These are phyloP conservation scores for Dolomedes plantarius DNA, from an alignment of 2,888 invertebrate genomes.

Conservation along the genomic window DNA sequence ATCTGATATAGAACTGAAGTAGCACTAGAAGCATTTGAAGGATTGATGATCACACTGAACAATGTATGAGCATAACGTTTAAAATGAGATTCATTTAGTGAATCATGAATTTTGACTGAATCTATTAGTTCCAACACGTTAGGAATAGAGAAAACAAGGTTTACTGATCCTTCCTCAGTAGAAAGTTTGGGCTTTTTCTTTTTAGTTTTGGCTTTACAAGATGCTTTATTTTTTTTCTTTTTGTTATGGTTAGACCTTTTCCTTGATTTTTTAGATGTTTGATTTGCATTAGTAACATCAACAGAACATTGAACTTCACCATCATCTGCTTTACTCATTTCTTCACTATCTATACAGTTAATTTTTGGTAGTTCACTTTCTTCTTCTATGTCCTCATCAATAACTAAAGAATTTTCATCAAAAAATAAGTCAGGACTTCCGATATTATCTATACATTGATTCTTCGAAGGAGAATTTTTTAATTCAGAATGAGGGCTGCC, in stretches of 20 bases:
- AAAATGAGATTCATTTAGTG: neutral
- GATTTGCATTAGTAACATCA: neutral
- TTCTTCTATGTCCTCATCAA: constrained; percentile 21
- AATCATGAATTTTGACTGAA: neutral
- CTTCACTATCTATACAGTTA: neutral
- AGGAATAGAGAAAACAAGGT: neutral
- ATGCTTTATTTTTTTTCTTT: too few species aligned
- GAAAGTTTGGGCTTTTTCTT: neutral
- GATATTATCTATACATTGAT: too few species aligned
- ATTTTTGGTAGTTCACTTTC: neutral
- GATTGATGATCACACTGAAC: constrained; percentile 17
- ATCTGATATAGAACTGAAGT: neutral
- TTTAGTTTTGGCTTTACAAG: neutral
- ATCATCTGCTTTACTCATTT: neutral
- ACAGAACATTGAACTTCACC: neutral
- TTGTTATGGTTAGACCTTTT: too few species aligned
- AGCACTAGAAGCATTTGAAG: neutral
- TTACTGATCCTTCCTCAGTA: neutral
- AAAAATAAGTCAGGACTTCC: too few species aligned
- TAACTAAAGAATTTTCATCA: constrained; percentile 15
- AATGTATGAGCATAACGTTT: neutral
- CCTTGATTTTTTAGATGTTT: neutral
- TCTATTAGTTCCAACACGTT: constrained; percentile 11
- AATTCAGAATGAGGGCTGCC: too few species aligned
- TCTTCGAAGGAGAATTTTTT: too few species aligned